phyloP scores from a whole-genome alignment of 2,113 vertebrate species.

The Alouatta palliata region DNA sequence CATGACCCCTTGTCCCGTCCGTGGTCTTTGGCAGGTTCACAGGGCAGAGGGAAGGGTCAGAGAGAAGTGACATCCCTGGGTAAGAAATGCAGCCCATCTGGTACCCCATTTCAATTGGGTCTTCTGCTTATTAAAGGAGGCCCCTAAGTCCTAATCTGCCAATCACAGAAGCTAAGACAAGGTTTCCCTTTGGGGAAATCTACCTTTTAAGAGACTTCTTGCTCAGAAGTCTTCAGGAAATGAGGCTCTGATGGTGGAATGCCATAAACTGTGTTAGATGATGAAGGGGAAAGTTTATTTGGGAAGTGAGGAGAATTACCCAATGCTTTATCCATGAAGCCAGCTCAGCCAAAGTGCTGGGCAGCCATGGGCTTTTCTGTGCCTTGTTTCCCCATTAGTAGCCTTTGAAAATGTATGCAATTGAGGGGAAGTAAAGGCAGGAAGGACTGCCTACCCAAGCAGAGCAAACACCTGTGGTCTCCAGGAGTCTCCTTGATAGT shows the following conservation, averaged over 20 bases:
- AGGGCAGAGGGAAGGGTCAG: neutral
- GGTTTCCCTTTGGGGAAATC: neutral
- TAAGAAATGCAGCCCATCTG: neutral
- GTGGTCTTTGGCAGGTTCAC: neutral
- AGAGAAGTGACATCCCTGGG: neutral
- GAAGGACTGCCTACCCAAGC: too few species aligned
- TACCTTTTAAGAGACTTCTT: neutral
- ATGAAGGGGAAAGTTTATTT: neutral
- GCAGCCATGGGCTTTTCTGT: rapidly evolving
- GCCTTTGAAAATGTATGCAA: neutral
- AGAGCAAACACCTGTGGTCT: neutral
- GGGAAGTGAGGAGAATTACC: neutral
- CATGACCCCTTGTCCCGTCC: neutral
- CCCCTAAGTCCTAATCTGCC: neutral
- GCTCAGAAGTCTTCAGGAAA: neutral
- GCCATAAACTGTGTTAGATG: neutral
- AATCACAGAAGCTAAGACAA: neutral
- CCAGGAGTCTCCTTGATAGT: neutral
- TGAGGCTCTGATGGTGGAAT: neutral
- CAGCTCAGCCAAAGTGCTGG: neutral
- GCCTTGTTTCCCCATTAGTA: neutral
- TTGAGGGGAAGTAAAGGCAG: neutral
- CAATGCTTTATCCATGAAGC: neutral
- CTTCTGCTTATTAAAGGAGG: neutral
- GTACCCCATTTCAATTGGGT: rapidly evolving